Percentiles rank a stretch among this genome's conserved stretches.
Evolutionary conservation across 2,888 invertebrate species (phyloP).

Genomic region (Apamea epomidion): DNA sequence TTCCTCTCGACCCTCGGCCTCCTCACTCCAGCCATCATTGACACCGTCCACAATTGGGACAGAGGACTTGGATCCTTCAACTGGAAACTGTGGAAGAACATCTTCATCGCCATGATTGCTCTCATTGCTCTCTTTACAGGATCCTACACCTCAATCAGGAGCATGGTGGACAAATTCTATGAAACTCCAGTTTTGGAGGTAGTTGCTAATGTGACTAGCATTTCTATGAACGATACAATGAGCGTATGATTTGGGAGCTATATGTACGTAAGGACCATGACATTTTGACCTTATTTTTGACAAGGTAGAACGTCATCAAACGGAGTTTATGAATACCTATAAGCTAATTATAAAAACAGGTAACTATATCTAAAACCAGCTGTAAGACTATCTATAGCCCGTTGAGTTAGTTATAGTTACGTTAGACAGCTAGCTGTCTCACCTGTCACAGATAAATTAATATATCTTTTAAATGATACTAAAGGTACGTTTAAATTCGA

Average conservation of each 20-base stretch:
- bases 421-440: neutral
- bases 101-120: slow-evolving; percentile 83
- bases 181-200: slow-evolving; percentile 46
- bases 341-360: neutral
- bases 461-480: slow-evolving; percentile 3
- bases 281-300: slow-evolving; percentile 14
- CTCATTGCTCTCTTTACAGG: slow-evolving; percentile 84
- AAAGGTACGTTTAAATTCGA: neutral
- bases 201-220: slow-evolving; percentile 54
- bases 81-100: slow-evolving; percentile 93
- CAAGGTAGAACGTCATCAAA: neutral
- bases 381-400: neutral
- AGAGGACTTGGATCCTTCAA: slow-evolving; percentile 91
- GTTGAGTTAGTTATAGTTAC: neutral
- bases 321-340: slow-evolving; percentile 14
- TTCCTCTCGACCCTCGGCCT: slow-evolving; percentile 94
- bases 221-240: slow-evolving; percentile 58
- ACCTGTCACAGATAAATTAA: slow-evolving; percentile 4
- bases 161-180: slow-evolving; percentile 80
- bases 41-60: slow-evolving; percentile 93
- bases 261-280: slow-evolving; percentile 17
- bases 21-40: slow-evolving; percentile 93
- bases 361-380: neutral
- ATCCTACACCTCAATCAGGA: slow-evolving; percentile 82
- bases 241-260: slow-evolving; percentile 34